Base-by-base conservation (phyloP, 1,140 invertebrate genomes). In the Colletes gigas region DNA sequence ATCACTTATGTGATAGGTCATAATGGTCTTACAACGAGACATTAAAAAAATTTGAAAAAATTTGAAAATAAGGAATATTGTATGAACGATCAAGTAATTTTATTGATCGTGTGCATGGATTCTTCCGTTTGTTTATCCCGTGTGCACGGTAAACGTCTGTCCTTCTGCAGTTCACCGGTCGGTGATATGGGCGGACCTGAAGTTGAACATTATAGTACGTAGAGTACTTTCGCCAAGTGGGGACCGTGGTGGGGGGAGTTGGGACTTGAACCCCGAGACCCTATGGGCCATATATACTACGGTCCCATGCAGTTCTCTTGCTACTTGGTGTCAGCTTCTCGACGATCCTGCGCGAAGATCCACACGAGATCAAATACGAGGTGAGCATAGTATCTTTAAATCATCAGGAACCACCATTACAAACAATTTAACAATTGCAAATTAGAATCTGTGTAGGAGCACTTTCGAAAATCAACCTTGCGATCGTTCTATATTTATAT, bases 141-240 rank as follows among this genome's bases (percentile, higher is more conserved):
- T 63, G 69, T 60, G 59, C 67, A 69, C 59, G 57, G 59, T 60
- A 78, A 85, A 76, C 50, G 30, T 19, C 47, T 77, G 81, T 83
- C 84, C 73, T 86, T 86, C 81, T 87, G 77, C 84, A 72, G 57
- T 75, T 78, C 50, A 39, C 71, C 69, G 78, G 30, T 30, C n/a
- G n/a, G 65, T 78, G 73, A 77, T 82, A 78, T 54, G 86, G 74
- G 60, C 78, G 59, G 69, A 67, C 59, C 73, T 55, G 60, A 81
- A 83, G 84, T 88, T 82, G 81, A 77, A 88, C 81, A 77, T 81
- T 86, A 82, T 55, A 86, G 79, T 88, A 88, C 62, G 77, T 78
- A 81, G 83, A 89, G 88, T 92, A 91, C 92, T 92, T 92, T 92
- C 92, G 90, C 92, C 89, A 84, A 86, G 90, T 85, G 65, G 65